Evolutionary conservation across 2,797 vertebrate species (phyloP).

Genomic region (Onychomys leucogaster): DNA sequence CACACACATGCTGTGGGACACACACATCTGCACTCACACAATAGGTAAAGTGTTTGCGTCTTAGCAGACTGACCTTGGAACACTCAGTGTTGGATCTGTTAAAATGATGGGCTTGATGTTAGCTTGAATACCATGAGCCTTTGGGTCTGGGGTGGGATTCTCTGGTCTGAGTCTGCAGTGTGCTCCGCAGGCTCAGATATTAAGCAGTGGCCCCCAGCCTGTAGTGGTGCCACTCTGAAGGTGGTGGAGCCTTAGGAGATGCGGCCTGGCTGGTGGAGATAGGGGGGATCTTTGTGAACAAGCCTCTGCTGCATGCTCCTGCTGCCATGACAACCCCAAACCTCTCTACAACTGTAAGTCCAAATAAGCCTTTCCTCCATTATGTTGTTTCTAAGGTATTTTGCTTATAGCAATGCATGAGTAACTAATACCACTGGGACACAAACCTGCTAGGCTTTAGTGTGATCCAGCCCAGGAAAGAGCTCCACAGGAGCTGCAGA

Average conservation of each 20-base stretch:
- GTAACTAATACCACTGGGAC: not conserved
- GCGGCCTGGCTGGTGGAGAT: not conserved
- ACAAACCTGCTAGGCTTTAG: not conserved
- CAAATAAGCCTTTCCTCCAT: not conserved
- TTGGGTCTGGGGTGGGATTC: not conserved
- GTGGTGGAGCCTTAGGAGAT: not conserved
- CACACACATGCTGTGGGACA: not conserved
- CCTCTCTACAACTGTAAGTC: not conserved
- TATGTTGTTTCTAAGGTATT: not conserved
- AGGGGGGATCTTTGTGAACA: not conserved
- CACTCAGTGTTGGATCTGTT: not conserved
- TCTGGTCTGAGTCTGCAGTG: not conserved
- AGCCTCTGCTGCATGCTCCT: not conserved
- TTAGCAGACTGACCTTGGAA: not conserved
- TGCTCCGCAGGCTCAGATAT: not conserved
- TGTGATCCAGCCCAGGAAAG: not conserved
- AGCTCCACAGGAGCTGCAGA: not conserved
- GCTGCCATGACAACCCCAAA: not conserved
- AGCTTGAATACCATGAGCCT: not conserved
- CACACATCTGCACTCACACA: not conserved
- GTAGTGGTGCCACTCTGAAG: not conserved
- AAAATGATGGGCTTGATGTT: not conserved
- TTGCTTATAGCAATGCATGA: not conserved
- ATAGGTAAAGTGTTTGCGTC: not conserved
- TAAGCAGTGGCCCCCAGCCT: not conserved